These are phyloP conservation scores for Pelecanus crispus DNA, from an alignment of 2,113 vertebrate genomes.

Conservation along the genomic window DNA sequence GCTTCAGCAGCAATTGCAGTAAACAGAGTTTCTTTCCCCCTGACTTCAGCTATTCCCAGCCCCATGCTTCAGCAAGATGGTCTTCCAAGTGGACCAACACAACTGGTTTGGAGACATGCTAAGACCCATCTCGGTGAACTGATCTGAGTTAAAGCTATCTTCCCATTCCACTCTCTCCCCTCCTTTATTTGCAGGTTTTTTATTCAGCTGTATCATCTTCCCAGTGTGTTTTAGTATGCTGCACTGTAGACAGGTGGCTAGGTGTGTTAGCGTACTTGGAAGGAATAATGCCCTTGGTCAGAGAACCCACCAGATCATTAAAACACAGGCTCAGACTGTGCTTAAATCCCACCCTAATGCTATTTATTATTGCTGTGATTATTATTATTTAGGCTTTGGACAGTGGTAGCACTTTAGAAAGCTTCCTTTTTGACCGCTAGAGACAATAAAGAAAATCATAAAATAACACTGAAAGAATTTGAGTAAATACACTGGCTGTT, in stretches of 20 bases:
- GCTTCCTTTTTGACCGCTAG: neutral
- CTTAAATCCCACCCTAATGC: neutral
- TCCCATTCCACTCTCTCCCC: neutral
- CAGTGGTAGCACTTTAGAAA: neutral
- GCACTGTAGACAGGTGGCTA: neutral
- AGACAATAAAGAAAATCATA: neutral
- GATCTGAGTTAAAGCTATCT: neutral
- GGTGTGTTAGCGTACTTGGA: neutral
- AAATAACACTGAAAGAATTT: neutral
- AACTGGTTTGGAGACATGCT: neutral
- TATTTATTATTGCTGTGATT: neutral
- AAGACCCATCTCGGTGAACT: fast-evolving
- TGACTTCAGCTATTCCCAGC: neutral
- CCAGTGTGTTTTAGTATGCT: neutral
- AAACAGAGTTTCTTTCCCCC: neutral
- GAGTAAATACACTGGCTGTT: neutral
- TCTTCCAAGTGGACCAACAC: neutral
- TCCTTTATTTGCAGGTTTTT: neutral
- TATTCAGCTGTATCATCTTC: neutral
- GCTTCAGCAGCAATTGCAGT: neutral
- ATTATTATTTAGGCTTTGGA: neutral
- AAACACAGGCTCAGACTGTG: neutral
- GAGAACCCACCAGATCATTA: neutral
- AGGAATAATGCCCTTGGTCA: neutral
- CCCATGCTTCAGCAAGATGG: neutral